Conservation (phyloP, 2,113 vertebrate genomes). For the Hippocampus barbouri region DNA sequence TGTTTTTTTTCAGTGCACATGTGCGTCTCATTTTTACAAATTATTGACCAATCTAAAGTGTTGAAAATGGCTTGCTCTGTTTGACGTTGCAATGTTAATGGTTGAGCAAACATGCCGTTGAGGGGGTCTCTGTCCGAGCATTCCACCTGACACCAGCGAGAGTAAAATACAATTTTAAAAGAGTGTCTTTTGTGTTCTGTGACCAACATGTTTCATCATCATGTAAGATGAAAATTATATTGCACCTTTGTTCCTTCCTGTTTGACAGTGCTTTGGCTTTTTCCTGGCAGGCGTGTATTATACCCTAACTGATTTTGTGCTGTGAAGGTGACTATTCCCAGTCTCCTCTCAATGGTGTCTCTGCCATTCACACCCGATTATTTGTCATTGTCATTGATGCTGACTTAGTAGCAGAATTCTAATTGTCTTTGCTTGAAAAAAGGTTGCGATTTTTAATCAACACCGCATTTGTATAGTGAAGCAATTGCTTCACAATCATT, state of each 20-base stretch:
- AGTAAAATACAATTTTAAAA: no score
- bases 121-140: no score
- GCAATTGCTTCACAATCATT: conserved; percentile 20
- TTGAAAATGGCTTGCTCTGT: no score
- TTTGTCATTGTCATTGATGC: conserved; percentile 26
- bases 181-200: no score
- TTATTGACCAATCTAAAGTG: no score
- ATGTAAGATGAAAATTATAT: background rate
- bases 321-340: conserved; percentile 19
- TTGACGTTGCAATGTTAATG: no score
- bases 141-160: no score
- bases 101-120: no score
- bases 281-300: background rate
- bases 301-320: background rate
- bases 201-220: no score
- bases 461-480: conserved; percentile 31
- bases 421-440: conserved; percentile 23
- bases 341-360: conserved; percentile 1
- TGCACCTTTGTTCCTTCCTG: background rate
- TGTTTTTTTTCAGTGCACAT: no score
- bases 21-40: no score
- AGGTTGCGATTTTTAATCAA: conserved; percentile 47
- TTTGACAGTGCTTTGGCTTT: background rate
- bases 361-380: conserved; percentile 18
- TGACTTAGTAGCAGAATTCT: conserved; percentile 9